A percentile compares a stretch with the other conserved stretches of the same genome.
Evolutionary conservation across 2,888 invertebrate species (phyloP).

Genomic region (Drosophila maculinotata): DNA sequence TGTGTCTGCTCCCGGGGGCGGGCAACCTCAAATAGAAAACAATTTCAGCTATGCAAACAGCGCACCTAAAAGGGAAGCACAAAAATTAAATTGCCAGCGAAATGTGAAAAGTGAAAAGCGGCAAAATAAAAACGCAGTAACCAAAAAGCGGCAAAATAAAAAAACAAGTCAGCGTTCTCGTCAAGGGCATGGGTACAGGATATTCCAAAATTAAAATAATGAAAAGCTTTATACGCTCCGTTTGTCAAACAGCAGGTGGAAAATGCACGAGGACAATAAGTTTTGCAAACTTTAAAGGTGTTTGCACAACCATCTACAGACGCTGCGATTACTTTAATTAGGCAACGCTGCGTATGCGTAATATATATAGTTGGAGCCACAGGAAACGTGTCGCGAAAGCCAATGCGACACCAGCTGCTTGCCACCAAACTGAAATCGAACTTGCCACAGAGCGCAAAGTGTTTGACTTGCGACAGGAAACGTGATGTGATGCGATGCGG

Average conservation of each 20-base stretch:
- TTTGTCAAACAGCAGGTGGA: slow-evolving; percentile 39
- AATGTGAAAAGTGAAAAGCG: slow-evolving; percentile 44
- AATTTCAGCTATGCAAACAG: slow-evolving; percentile 76
- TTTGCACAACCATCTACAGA: slow-evolving; percentile 45
- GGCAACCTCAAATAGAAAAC: slow-evolving; percentile 78
- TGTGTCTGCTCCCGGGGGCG: slow-evolving; percentile 37
- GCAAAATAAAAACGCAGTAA: slow-evolving; percentile 23
- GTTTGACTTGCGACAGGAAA: slow-evolving; percentile 42
- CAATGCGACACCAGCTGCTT: slow-evolving; percentile 27
- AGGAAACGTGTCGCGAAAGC: slow-evolving; percentile 52
- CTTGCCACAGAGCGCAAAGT: slow-evolving; percentile 16
- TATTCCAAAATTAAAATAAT: too few species aligned
- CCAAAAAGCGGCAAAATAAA: slow-evolving; percentile 26
- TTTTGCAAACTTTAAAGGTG: slow-evolving; percentile 36
- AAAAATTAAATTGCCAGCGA: slow-evolving; percentile 71
- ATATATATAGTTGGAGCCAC: slow-evolving; percentile 25
- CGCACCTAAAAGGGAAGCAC: slow-evolving; percentile 49
- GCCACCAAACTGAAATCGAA: slow-evolving; percentile 38
- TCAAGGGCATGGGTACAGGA: too few species aligned
- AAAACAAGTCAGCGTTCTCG: not conserved
- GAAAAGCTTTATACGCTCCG: slow-evolving; percentile 28
- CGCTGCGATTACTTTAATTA: slow-evolving; percentile 64
- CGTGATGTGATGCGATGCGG: slow-evolving; percentile 6
- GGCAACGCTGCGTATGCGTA: slow-evolving; percentile 58
- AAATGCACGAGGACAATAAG: slow-evolving; percentile 27